Base-by-base conservation (phyloP, 2,113 vertebrate species). In the Phaethornis superciliosus region DNA sequence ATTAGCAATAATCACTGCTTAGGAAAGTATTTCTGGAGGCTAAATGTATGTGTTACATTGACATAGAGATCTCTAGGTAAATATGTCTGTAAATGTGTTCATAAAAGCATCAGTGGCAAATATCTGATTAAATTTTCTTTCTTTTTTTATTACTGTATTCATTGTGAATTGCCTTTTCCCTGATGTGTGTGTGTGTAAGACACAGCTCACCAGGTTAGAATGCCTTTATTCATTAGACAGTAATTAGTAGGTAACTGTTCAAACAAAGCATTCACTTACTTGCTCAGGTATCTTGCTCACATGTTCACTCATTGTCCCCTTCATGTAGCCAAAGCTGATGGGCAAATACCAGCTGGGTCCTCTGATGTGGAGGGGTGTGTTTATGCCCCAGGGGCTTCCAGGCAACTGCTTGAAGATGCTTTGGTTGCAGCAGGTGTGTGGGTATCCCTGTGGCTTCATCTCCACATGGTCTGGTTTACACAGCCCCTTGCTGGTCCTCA, bases 391-490 rank as follows among this genome's bases (percentile, higher is more conserved):
- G 30, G 18, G 32, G 8, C 47, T 92, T 28, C n/a, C 28, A 17
- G 8, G 19, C 28, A 68, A 35, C 35, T 83, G n/a, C 46, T 37
- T 33, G 15, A 15, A 58, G 55, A 47, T 35, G 18, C 22, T 15
- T 37, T 9, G 21, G 52, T 64, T 81, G 33, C 33, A 65, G 46
- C 42, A 58, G 86, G n/a, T 1, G 3, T 2, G 4, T 5, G 6
- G 40, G 8, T 32, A 24, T 62, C 19, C 26, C 23, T 2, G 5
- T 14, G 40, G n/a, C 37, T 90, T 78, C 0, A 0, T 24, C 47
- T 71, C 49, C 0, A 0, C 0, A 0, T 27, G 42, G 4, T 35
- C 12, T 33, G 59, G 16, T 51, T 81, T 40, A 30, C n/a, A 15
- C 35, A 56, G 24, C 54, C 40, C 22, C 44, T 26, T 33, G 44